phyloP scores from a whole-genome alignment of 2,113 vertebrate species.

The Prolemur simus region DNA sequence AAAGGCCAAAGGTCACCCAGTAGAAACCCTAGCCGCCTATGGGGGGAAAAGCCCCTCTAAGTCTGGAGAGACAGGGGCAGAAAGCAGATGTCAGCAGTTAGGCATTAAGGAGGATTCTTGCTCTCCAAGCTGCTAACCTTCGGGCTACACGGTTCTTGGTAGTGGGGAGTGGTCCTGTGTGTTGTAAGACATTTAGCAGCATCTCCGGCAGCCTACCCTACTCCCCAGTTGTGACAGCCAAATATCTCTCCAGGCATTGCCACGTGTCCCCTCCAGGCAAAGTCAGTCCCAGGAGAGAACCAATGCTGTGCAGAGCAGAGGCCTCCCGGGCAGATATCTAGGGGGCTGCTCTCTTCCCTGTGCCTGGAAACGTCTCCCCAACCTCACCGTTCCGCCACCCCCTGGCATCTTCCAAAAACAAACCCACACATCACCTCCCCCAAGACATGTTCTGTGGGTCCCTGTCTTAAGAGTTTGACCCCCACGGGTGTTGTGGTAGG shows the following conservation, averaged over 20 bases:
- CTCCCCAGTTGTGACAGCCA: neutral
- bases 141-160: neutral
- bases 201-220: neutral
- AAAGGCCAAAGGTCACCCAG: neutral
- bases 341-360: neutral
- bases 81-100: neutral
- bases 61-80: neutral
- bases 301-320: neutral
- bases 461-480: neutral
- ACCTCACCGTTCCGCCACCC: neutral
- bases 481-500: neutral
- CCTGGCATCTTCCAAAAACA: neutral
- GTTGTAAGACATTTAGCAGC: neutral
- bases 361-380: neutral
- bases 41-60: neutral
- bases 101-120: neutral
- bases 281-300: neutral
- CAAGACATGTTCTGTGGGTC: neutral
- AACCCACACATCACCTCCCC: neutral
- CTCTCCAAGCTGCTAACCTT: neutral
- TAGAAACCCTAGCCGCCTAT: neutral
- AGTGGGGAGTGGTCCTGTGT: neutral
- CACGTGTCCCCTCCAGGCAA: neutral
- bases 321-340: neutral
- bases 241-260: neutral